phyloP scores from a whole-genome alignment of 2,113 vertebrate genomes.

The Anoura caudifer region DNA sequence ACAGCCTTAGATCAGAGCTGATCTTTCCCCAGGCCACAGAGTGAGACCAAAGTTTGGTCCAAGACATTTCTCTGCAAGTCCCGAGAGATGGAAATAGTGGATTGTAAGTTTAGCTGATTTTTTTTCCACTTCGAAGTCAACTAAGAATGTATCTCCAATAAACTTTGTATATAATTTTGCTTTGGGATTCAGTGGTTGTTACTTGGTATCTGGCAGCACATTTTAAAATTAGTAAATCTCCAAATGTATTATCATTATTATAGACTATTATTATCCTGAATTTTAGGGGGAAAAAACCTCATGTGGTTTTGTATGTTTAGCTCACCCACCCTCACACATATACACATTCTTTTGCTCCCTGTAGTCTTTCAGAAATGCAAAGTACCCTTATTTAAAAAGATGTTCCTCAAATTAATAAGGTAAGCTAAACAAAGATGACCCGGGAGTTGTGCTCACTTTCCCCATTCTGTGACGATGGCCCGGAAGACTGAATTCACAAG shows the following conservation, averaged over 20 bases:
- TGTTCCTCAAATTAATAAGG: not conserved
- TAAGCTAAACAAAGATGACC: not conserved
- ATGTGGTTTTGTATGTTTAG: conserved; percentile 33
- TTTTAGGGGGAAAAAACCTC: conserved; percentile 24
- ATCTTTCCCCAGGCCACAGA: conserved; percentile 55
- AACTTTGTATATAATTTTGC: conserved; percentile 23
- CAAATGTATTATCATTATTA: conserved; percentile 68
- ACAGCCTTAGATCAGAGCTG: conserved; percentile 40
- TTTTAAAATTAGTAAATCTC: conserved; percentile 34
- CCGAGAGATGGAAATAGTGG: not conserved
- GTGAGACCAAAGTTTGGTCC: conserved; percentile 60
- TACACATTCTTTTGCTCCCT: not conserved
- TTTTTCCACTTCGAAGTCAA: conserved; percentile 35
- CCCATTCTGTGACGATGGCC: not conserved
- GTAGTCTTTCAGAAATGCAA: not conserved
- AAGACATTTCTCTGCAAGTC: conserved; percentile 49
- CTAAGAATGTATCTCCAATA: conserved; percentile 61
- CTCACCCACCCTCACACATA: not conserved
- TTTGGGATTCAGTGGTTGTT: conserved; percentile 42
- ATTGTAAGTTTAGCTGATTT: not conserved
- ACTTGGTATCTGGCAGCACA: conserved; percentile 61
- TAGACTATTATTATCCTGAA: conserved; percentile 62
- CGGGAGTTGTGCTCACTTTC: not conserved
- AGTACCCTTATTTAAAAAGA: not conserved
- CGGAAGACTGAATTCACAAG: not conserved